phyloP scores from a whole-genome alignment of 2,797 vertebrate species.

The Neosilurus hyrtlii region DNA sequence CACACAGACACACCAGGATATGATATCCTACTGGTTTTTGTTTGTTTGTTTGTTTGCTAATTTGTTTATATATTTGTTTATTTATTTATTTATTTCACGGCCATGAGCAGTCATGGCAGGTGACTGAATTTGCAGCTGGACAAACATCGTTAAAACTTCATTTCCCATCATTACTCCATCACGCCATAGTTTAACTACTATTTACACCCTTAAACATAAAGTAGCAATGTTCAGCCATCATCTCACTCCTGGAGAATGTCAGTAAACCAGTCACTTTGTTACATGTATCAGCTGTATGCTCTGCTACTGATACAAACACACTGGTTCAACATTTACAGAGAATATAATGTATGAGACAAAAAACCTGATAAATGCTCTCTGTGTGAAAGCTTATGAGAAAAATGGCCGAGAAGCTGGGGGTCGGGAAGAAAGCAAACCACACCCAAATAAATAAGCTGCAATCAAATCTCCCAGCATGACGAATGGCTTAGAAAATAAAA shows the following conservation, averaged over 20 bases:
- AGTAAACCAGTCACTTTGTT: not conserved
- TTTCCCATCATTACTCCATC: not conserved
- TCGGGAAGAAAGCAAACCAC: conserved; percentile 5
- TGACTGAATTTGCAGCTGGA: conserved; percentile 21
- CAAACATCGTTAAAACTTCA: not conserved
- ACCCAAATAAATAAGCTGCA: conserved; percentile 18
- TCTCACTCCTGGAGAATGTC: not conserved
- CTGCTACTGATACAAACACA: not conserved
- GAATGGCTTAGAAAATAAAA: conserved; percentile 5
- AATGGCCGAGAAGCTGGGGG: not conserved
- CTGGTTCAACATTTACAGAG: not conserved
- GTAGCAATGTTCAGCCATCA: not conserved
- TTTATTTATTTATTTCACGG: not conserved
- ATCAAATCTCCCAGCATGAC: conserved; percentile 27
- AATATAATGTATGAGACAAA: not conserved
- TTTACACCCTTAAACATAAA: not conserved
- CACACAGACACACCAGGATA: not conserved
- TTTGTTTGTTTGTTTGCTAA: not conserved
- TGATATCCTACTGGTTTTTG: not conserved
- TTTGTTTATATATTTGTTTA: too few species aligned
- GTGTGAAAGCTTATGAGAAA: not conserved
- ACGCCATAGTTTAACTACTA: not conserved
- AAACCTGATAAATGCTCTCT: not conserved
- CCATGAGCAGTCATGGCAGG: not conserved
- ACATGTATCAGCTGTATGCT: not conserved